Conservation (phyloP, 2,888 invertebrate species). For the Chaetoderma sp. region DNA sequence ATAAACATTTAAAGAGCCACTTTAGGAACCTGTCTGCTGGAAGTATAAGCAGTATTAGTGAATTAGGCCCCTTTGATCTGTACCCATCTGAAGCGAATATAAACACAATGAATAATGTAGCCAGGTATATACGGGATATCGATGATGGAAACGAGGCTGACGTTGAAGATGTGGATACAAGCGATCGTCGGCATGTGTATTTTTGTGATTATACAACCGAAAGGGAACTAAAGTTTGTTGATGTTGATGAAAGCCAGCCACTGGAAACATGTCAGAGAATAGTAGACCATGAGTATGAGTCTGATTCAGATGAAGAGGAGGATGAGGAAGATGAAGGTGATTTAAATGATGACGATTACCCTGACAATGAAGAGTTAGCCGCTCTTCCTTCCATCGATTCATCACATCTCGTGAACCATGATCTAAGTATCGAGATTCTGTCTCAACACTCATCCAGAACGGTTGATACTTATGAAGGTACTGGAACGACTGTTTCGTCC, state of each 20-base stretch:
- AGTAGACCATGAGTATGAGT: constrained; percentile 8
- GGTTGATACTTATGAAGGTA: constrained; percentile 51
- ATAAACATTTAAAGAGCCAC: not conserved
- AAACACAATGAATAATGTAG: not conserved
- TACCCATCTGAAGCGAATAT: not conserved
- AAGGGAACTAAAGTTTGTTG: constrained; percentile 8
- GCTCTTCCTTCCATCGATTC: constrained; percentile 63
- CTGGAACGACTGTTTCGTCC: constrained; percentile 61
- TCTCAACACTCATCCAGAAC: constrained; percentile 62
- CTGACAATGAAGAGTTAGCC: constrained; percentile 43
- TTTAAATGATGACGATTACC: constrained; percentile 10
- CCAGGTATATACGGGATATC: constrained; percentile 37
- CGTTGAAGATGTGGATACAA: constrained; percentile 47
- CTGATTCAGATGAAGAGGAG: constrained; percentile 8
- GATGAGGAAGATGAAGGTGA: not conserved
- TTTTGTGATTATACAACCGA: too few relatives aligned
- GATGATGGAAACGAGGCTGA: constrained; percentile 62
- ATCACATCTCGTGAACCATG: constrained; percentile 52
- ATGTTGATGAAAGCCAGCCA: constrained; percentile 16
- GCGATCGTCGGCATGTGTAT: too few relatives aligned
- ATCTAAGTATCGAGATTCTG: constrained; percentile 55
- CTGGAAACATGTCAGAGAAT: not conserved
- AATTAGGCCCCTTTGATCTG: too few relatives aligned
- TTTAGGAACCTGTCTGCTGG: not conserved
- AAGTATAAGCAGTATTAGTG: not conserved